Evolutionary conservation across 1,140 invertebrate genomes (phyloP), one percentile per base, ranked within the genome.

Genomic region (Dendroctonus valens): DNA sequence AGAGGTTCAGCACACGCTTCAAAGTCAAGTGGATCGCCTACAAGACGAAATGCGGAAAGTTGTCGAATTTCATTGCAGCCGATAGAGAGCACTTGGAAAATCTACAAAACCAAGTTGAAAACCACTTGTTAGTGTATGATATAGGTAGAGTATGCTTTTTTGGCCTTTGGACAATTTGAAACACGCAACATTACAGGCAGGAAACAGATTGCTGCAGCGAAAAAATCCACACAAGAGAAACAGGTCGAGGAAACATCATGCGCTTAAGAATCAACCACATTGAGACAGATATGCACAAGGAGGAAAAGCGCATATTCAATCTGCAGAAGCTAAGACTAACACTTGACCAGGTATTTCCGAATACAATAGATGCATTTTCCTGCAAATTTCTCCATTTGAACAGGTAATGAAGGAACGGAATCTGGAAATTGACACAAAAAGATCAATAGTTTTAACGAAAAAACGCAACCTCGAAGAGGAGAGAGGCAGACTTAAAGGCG

Each of bases 181-280:
- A 26, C 26, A 26, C 26, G 26, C 26, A 26, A 26, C 26, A 26
- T 52, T 52, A 15, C 38, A 67, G 65, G 65, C 26, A 54, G 59
- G 39, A 87, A 86, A 70, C 79, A 82, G 76, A 39, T 87, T 64
- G 79, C 76, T 76, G 66, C 65, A 15, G 67, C 75, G 11, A 76
- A 78, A 67, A 59, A 77, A 59, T 64, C 75, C 39, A 77, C 78
- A 54, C 83, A 87, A 14, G 81, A 83, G 51, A 76, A 77, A 68
- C 83, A 85, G 59, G 85, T 89, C 2, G 83, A 87, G 41, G 84
- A 87, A 87, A 85, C 72, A 79, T 89, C 39, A 67, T 87, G 65
- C 74, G 83, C 55, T 78, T 89, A 38, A 80, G 81, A 42, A 80
- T 86, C 0, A 81, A 79, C 39, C 83, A 87, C 71, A 81, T 84